These are phyloP conservation scores for Onychomys leucogaster DNA, from an alignment of 2,797 vertebrate species.

Conservation along the genomic window DNA sequence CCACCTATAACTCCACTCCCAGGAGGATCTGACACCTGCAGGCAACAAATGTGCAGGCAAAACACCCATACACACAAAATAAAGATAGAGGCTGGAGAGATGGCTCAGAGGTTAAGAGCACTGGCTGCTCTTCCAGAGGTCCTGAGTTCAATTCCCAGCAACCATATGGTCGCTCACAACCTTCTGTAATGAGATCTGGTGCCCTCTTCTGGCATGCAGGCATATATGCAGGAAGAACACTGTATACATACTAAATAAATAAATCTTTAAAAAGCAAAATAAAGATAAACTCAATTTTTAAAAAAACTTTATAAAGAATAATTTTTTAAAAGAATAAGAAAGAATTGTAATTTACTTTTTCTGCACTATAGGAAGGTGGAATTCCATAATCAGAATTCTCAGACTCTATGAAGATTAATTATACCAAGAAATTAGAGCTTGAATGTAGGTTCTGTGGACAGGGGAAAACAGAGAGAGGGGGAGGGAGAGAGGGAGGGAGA, in stretches of 20 bases:
- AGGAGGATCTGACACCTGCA: background rate
- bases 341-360: constrained; percentile 19
- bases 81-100: background rate
- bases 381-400: constrained; percentile 23
- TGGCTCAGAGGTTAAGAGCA: no score
- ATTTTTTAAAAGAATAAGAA: background rate
- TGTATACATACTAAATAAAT: no score
- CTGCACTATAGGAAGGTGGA: constrained; percentile 23
- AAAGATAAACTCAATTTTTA: background rate
- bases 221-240: no score
- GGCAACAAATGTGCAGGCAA: background rate
- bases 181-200: no score
- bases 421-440: constrained; percentile 37
- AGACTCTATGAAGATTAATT: background rate
- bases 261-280: background rate
- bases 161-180: no score
- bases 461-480: background rate
- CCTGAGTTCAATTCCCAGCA: no score
- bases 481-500: background rate
- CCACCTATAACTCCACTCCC: background rate
- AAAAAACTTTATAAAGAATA: background rate
- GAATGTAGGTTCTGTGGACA: background rate
- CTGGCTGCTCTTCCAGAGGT: no score
- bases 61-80: background rate
- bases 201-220: no score